Evolutionary conservation across 2,797 vertebrate species (phyloP).

Genomic region (Uromys caudimaculatus): DNA sequence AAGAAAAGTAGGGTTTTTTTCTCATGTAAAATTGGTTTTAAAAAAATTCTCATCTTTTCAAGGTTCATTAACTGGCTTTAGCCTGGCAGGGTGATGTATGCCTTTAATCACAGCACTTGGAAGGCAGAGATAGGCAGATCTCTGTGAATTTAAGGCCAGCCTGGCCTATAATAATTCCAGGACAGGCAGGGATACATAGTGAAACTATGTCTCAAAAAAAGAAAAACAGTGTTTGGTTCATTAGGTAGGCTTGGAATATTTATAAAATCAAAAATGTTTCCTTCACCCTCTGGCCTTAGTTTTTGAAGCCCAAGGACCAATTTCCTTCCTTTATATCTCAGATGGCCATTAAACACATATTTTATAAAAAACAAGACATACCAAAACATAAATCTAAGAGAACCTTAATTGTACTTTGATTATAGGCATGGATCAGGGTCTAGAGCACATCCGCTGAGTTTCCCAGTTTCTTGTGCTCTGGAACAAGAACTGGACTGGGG

Average conservation of each 20-base stretch:
- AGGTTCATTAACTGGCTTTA: slow-evolving; percentile 20
- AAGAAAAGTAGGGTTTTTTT: slow-evolving; percentile 42
- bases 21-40: neutral
- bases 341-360: neutral
- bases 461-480: neutral
- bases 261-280: slow-evolving; percentile 61
- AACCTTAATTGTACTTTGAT: slow-evolving; percentile 26
- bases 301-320: neutral
- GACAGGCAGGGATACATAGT: neutral
- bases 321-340: slow-evolving; percentile 11
- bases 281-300: slow-evolving; percentile 47
- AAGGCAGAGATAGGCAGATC: neutral
- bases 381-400: slow-evolving; percentile 44
- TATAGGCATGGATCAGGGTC: neutral
- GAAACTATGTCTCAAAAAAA: neutral
- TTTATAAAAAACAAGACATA: slow-evolving; percentile 57
- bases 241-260: slow-evolving; percentile 47
- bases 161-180: neutral
- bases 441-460: neutral
- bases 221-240: neutral
- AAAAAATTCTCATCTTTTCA: slow-evolving; percentile 42
- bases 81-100: neutral
- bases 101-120: neutral
- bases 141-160: neutral
- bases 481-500: neutral